phyloP scores from a whole-genome alignment of 2,888 invertebrate genomes.

The Conistra vaccinii region DNA sequence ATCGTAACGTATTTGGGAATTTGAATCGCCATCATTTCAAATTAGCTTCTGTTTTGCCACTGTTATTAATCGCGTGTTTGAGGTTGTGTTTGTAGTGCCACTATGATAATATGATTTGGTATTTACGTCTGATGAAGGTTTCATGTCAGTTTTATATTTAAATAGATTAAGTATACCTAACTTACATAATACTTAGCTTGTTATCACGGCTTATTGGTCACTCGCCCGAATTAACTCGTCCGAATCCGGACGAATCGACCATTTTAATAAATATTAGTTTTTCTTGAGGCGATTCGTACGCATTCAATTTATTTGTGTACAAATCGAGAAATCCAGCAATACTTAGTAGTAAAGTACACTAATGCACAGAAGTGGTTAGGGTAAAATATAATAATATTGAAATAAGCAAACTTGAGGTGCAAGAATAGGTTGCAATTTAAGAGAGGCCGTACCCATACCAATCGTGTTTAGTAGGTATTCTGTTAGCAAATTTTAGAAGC shows the following conservation, averaged over 20 bases:
- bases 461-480: neutral
- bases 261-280: too few species aligned
- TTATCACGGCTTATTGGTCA: too few species aligned
- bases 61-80: conserved; percentile 54
- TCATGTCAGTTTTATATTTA: neutral
- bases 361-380: too few species aligned
- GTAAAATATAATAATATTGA: too few species aligned
- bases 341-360: too few species aligned
- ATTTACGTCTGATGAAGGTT: conserved; percentile 7
- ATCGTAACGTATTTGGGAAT: conserved; percentile 51
- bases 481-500: neutral
- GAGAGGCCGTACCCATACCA: neutral
- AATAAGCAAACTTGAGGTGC: neutral
- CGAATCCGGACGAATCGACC: too few species aligned
- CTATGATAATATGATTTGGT: conserved; percentile 25
- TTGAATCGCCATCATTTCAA: conserved; percentile 46
- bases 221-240: too few species aligned
- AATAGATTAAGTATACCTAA: neutral
- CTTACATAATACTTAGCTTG: neutral
- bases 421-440: conserved; percentile 3
- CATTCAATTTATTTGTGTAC: too few species aligned
- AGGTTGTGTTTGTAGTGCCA: conserved; percentile 11
- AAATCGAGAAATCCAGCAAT: too few species aligned
- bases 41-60: conserved; percentile 58
- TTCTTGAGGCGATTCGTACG: too few species aligned